Evolutionary conservation across 2,797 vertebrate genomes (phyloP).

Genomic region (Mus minutoides): DNA sequence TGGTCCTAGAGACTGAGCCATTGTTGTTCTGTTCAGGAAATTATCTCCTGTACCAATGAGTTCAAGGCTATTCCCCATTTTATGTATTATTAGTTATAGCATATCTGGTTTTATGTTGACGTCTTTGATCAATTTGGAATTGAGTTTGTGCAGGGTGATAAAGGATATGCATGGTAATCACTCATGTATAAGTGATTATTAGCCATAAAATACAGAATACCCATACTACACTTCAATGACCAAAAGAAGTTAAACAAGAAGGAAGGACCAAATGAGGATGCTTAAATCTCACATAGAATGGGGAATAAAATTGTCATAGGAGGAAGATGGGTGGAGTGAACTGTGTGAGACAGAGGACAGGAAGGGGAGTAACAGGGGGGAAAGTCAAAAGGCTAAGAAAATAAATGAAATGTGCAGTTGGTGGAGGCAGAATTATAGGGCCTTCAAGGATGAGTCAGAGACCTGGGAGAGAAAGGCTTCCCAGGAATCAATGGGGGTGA

Average conservation of each 20-base stretch:
- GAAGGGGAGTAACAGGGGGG: rapidly evolving
- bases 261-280: background rate
- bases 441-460: background rate
- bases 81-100: background rate
- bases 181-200: background rate
- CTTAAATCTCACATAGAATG: background rate
- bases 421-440: background rate
- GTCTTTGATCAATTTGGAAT: background rate
- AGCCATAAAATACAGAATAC: background rate
- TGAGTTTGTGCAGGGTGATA: background rate
- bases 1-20: background rate
- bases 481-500: background rate
- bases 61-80: background rate
- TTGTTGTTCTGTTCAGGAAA: background rate
- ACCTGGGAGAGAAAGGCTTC: background rate
- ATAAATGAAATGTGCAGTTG: background rate
- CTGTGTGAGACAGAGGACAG: background rate
- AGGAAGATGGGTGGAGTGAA: background rate
- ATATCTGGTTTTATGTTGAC: background rate
- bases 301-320: background rate
- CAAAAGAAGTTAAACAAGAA: background rate
- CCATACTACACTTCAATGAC: background rate
- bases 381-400: background rate
- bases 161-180: background rate
- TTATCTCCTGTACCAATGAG: background rate